These are phyloP conservation scores for Clinocottus analis DNA, from an alignment of 2,113 vertebrate species.

Conservation along the genomic window DNA sequence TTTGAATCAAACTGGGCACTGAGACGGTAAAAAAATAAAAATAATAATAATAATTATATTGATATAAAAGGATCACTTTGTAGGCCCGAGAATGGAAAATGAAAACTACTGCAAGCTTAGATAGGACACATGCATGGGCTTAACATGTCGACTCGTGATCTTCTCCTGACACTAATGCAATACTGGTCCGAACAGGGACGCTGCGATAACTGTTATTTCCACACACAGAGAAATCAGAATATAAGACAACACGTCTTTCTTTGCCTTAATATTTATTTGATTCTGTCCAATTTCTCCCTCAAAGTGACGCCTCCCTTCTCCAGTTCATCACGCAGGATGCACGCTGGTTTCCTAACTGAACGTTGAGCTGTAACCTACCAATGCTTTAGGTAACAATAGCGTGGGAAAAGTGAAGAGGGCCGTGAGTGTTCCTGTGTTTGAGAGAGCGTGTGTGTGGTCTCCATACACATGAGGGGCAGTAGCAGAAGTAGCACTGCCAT, in stretches of 20 bases:
- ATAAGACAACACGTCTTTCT: not conserved
- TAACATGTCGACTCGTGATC: not conserved
- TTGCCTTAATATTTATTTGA: not conserved
- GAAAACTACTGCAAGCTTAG: not conserved
- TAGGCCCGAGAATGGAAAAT: not conserved
- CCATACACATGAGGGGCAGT: constrained; percentile 65
- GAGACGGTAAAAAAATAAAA: too few species aligned
- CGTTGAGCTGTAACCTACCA: constrained; percentile 67
- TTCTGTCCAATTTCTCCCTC: not conserved
- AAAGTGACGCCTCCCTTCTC: not conserved
- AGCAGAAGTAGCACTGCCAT: constrained; percentile 76
- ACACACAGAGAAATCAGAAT: not conserved
- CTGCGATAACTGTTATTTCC: not conserved
- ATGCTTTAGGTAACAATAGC: constrained; percentile 63
- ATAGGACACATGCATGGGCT: too few species aligned
- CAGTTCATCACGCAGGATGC: constrained; percentile 13
- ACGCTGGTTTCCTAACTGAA: constrained; percentile 37
- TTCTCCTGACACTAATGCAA: not conserved
- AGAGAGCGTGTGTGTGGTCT: constrained; percentile 59
- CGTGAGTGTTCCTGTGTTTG: constrained; percentile 48
- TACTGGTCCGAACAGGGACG: not conserved
- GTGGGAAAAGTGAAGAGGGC: constrained; percentile 70
- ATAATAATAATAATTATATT: not conserved
- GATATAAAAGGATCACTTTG: not conserved
- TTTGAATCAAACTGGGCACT: not conserved